Evolutionary conservation across 1,140 invertebrate genomes (phyloP), one percentile per base, ranked within the genome.

Genomic region (Anoplolepis gracilipes): DNA sequence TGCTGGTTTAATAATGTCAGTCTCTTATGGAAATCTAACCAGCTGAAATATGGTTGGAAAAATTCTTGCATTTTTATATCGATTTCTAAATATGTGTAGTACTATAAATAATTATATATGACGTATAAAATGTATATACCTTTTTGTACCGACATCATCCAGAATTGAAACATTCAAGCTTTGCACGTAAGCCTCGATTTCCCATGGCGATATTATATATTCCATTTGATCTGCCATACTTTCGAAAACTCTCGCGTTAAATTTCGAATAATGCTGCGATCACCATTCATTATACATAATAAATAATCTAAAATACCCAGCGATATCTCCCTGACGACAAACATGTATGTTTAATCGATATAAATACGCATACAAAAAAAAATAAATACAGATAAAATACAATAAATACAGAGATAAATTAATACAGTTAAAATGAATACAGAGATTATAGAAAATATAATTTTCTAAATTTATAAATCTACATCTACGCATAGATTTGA

Each of bases 1-100:
- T 98, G 97, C 92, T 98, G 97, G 86, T 97, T 97, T n/a, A 98
- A 91, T 92, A 97, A 97, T 87, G 98, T 96, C 4, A 98, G 92
- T 87, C 96, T 96, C 90, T 97, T 96, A 89, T 98, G 97, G 93
- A 96, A 96, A 90, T 98, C 97, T 57, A 97, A 94, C 97, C 97
- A 98, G 65, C 97, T 96, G 53, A 55, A 93, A 93, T 30, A 61
- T 30, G n/a, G n/a, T n/a, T n/a, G n/a, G n/a, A n/a, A n/a, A n/a
- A n/a, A 90, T 61, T 49, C 61, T 1, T 55, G 57, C 78, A 75
- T 87, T 53, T 78, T 65, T 79, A 72, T 33, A 81, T 77, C 25
- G 22, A 76, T 28, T 55, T 73, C 1, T 65, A 22, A 59, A 25
- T 4, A 7, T 69, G 69, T 84, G 69, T 84, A 53, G 62, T 84